A percentile compares a stretch with the other conserved stretches of the same genome.
Evolutionary conservation across 1,140 invertebrate species (phyloP).

Genomic region (Triops cancriformis): DNA sequence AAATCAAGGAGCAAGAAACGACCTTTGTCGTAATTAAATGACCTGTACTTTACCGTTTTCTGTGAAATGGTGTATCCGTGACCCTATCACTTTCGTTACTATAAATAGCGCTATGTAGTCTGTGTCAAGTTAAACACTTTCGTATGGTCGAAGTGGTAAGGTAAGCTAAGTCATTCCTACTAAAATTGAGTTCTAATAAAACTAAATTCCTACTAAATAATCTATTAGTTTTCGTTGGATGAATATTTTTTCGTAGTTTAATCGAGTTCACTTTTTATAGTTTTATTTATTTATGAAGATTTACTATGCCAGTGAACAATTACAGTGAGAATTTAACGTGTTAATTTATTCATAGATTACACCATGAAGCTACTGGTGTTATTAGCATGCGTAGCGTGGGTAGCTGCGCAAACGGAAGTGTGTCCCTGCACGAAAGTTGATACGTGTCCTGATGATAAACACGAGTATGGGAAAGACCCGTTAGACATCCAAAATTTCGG

Average conservation of each 20-base stretch:
- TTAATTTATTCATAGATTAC: background rate
- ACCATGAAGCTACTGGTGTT: constrained; percentile 17
- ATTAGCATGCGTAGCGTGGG: constrained; percentile 7
- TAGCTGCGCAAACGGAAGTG: constrained; percentile 15
- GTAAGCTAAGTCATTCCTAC: too few species aligned
- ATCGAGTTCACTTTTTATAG: too few species aligned
- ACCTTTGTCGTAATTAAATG: background rate
- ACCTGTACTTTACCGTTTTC: background rate
- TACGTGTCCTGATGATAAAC: constrained; percentile 20
- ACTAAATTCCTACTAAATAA: too few species aligned
- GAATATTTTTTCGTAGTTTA: too few species aligned
- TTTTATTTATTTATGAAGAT: too few species aligned
- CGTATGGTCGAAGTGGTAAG: too few species aligned
- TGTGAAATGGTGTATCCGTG: background rate
- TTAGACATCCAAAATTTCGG: constrained; percentile 26
- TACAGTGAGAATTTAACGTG: background rate
- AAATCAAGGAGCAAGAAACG: background rate
- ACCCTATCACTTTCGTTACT: too few species aligned
- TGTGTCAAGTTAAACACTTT: background rate
- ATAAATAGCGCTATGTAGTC: too few species aligned
- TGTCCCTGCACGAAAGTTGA: constrained; percentile 20
- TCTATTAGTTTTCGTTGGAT: too few species aligned
- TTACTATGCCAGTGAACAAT: too few species aligned
- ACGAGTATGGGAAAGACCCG: constrained; percentile 19
- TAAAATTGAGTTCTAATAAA: too few species aligned